Evolutionary conservation across 2,113 vertebrate species (phyloP), one percentile per base, ranked within the genome.

Genomic region (zebrafish (Danio rerio)): DNA sequence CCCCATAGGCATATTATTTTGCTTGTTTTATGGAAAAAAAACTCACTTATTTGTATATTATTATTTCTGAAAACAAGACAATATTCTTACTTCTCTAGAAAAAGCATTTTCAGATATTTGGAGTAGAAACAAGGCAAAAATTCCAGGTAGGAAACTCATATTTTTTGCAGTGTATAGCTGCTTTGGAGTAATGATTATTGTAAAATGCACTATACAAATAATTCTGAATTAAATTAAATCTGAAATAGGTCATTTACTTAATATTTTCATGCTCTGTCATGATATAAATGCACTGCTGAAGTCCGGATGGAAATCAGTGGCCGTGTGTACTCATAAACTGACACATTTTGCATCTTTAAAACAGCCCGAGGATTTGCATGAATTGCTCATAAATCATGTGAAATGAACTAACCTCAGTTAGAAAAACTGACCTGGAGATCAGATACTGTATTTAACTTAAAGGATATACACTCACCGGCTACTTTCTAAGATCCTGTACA

Each of bases 331-430:
- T 31, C 31, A 31, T 31, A 43, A 8, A 45, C 5, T 5, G 9
- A 66, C 16, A 66, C 15, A 66, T 66, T 66, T 66, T 66, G 63
- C 42, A 66, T 66, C 15, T 43, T 66, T 42, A n/a, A 43, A 66
- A 66, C 15, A 66, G 45, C 42, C 45, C 63, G 11, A 9, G 1
- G 43, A 9, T 68, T 68, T 68, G 65, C 63, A 45, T 45, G 8
- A 66, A 42, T 9, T 43, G 63, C 15, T 45, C 31, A 66, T n/a
- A n/a, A n/a, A 5, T n/a, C 0, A 66, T 16, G 61, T 63, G 12
- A 13, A 43, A 58, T 10, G n/a, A 10, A 20, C 56, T 16, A 59
- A 59, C 56, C 56, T 20, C 8, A 18, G 15, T 1, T 9, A 58
- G 56, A 4, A 3, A 62, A 63, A 15, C 61, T 40, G 12, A 13